These are phyloP conservation scores for Orgyia antiqua DNA, from an alignment of 2,888 invertebrate species.

Conservation along the genomic window DNA sequence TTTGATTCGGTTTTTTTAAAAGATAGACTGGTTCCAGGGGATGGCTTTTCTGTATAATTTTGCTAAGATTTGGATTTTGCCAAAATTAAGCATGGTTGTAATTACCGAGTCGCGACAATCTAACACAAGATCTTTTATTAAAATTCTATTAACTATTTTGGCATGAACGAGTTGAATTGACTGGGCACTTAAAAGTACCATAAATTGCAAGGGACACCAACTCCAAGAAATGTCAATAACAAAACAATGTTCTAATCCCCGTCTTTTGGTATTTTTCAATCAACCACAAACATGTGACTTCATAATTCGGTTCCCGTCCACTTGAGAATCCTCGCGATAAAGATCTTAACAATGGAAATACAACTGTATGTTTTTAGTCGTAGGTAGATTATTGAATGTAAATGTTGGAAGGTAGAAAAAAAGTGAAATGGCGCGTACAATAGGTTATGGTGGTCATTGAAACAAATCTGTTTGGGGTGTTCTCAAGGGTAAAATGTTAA, in stretches of 20 bases:
- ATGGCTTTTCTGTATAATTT: no score
- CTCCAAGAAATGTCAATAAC: conserved; percentile 52
- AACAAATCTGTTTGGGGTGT: conserved; percentile 56
- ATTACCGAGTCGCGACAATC: no score
- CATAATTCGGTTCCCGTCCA: conserved; percentile 51
- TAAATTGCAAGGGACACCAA: conserved; percentile 43
- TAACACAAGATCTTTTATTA: no score
- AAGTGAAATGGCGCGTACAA: conserved; percentile 61
- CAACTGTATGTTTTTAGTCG: conserved; percentile 12
- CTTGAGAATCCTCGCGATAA: conserved; percentile 48
- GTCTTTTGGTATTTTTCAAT: conserved; percentile 67
- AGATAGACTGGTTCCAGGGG: no score
- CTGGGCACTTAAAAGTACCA: no score
- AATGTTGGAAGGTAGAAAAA: no score
- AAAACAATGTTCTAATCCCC: conserved; percentile 49
- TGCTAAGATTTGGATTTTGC: no score
- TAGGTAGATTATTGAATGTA: no score
- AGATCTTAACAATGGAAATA: conserved; percentile 33
- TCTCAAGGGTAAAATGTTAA: conserved; percentile 42
- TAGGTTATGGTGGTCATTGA: conserved; percentile 48
- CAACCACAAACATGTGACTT: conserved; percentile 59
- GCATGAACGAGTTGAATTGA: no score
- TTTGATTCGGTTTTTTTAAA: no score
- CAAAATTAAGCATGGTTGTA: no score
- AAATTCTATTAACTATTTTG: no score